These are phyloP conservation scores for Danio aesculapii DNA, from an alignment of 2,797 vertebrate genomes.

Conservation along the genomic window DNA sequence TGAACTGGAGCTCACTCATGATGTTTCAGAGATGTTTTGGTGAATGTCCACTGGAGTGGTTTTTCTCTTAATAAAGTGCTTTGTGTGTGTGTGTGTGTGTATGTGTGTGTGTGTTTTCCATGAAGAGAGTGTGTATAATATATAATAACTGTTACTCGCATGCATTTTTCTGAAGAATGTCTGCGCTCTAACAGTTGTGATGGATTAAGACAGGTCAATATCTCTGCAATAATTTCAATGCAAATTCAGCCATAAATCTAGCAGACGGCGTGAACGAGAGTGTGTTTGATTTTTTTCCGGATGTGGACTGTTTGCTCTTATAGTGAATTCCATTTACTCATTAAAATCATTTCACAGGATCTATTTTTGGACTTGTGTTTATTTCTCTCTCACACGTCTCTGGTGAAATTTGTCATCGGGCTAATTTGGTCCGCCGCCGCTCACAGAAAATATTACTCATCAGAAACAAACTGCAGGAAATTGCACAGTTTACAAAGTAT, in stretches of 20 bases:
- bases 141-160: conserved; percentile 32
- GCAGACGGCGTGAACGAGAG: neutral
- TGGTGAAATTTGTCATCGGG: neutral
- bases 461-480: neutral
- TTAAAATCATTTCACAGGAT: conserved; percentile 21
- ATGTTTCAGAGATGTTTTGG: conserved; percentile 6
- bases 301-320: conserved; percentile 13
- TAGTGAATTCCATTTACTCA: conserved; percentile 13
- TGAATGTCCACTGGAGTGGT: conserved; percentile 19
- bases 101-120: conserved; percentile 4
- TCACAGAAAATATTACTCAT: neutral
- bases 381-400: neutral
- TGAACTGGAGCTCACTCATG: neutral
- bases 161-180: conserved; percentile 39
- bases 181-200: conserved; percentile 16
- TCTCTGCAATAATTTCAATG: conserved; percentile 29
- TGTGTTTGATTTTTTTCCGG: conserved; percentile 9
- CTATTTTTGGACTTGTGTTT: neutral
- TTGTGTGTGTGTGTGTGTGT: conserved; percentile 3
- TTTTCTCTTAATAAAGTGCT: conserved; percentile 24
- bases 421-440: neutral
- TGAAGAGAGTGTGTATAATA: neutral
- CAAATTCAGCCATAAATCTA: neutral
- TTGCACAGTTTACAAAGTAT: neutral
- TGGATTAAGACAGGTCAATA: conserved; percentile 38